Evolutionary conservation across 2,113 vertebrate genomes (phyloP).

Genomic region (Microtus pennsylvanicus): DNA sequence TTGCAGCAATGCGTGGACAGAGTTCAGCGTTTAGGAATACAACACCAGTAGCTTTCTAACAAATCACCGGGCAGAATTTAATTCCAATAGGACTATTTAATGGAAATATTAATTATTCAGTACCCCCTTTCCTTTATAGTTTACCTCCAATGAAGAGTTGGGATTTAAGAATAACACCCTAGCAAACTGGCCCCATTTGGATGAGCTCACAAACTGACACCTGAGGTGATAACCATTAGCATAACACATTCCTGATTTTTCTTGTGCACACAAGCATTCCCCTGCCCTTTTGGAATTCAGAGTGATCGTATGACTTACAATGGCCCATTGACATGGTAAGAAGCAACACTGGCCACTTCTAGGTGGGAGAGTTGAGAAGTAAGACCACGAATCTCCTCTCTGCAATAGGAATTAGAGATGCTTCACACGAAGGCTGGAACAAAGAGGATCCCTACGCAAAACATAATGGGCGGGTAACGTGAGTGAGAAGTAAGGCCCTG

Average conservation of each 20-base stretch:
- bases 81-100: not conserved
- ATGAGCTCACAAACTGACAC: constrained; percentile 6
- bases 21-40: constrained; percentile 25
- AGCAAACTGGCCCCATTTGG: constrained; percentile 19
- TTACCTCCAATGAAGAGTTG: not conserved
- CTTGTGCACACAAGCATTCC: not conserved
- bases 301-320: not conserved
- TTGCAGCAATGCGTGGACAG: not conserved
- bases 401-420: not conserved
- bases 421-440: not conserved
- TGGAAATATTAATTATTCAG: not conserved
- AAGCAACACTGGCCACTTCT: not conserved
- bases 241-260: constrained; percentile 40
- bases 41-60: not conserved
- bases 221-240: not conserved
- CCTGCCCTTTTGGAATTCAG: not conserved
- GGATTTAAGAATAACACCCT: constrained; percentile 15
- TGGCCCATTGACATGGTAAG: not conserved
- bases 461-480: not conserved
- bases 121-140: not conserved
- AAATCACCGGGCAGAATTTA: not conserved
- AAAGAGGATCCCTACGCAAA: not conserved
- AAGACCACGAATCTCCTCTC: too few relatives aligned
- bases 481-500: not conserved
- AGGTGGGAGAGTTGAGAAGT: not conserved